phyloP scores from a whole-genome alignment of 2,113 vertebrate genomes.

The Tychaedon coryphoeus region DNA sequence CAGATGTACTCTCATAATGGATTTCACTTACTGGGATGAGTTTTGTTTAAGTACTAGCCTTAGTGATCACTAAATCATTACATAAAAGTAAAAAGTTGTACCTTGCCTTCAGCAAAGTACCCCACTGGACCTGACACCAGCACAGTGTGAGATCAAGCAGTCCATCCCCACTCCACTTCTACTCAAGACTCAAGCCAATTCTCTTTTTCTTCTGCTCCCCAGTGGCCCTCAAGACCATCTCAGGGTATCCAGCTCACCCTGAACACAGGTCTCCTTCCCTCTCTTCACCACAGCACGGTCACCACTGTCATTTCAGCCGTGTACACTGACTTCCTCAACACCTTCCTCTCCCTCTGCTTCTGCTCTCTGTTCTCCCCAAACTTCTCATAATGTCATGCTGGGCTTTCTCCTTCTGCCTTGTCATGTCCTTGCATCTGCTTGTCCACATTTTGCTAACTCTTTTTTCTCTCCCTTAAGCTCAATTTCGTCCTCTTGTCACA shows the following conservation, averaged over 20 bases:
- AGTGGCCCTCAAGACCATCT: background rate
- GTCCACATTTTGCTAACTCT: background rate
- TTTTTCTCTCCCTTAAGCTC: background rate
- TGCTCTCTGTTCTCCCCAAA: background rate
- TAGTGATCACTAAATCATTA: slow-evolving; percentile 44
- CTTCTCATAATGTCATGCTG: fast-evolving
- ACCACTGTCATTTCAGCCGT: background rate
- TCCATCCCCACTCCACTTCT: background rate
- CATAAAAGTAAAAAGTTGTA: slow-evolving; percentile 34
- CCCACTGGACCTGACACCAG: background rate
- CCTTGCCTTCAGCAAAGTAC: background rate
- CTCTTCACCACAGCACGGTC: fast-evolving
- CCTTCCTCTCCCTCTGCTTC: background rate
- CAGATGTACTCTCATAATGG: slow-evolving; percentile 57
- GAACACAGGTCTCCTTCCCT: background rate
- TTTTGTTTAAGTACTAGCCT: slow-evolving; percentile 48
- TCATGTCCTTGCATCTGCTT: background rate
- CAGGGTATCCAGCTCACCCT: background rate
- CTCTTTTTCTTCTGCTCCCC: background rate
- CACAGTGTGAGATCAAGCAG: background rate
- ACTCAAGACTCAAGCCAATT: background rate
- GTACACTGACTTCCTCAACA: background rate
- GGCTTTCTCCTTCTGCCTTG: background rate
- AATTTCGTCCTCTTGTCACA: background rate
- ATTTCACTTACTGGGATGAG: slow-evolving; percentile 64